These are phyloP conservation scores for Etheostoma perlongum DNA, from an alignment of 2,797 vertebrate species.

Conservation along the genomic window DNA sequence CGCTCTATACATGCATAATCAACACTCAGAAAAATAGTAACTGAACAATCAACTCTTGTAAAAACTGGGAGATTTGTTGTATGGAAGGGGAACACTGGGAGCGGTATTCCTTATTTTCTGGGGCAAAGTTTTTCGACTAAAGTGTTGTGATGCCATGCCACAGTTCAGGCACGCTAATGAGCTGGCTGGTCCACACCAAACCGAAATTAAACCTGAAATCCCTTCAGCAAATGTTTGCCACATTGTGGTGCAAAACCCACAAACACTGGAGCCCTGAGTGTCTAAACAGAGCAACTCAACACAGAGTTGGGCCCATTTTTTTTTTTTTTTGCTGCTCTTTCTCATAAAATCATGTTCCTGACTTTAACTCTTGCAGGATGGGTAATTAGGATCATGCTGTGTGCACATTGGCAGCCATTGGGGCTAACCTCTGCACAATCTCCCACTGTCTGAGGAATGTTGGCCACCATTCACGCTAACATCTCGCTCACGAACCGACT, in stretches of 20 bases:
- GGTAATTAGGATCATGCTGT: constrained; percentile 50
- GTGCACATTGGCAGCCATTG: constrained; percentile 48
- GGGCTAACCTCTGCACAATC: constrained; percentile 66
- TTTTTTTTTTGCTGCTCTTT: constrained; percentile 13
- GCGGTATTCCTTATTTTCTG: constrained; percentile 12
- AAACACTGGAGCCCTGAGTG: constrained; percentile 21
- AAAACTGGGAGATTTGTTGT: constrained; percentile 21
- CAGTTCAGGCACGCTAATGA: constrained; percentile 56
- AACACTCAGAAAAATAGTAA: constrained; percentile 48
- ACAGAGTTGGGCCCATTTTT: background rate
- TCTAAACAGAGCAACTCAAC: constrained; percentile 10
- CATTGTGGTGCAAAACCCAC: constrained; percentile 37
- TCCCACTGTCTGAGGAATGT: constrained; percentile 64
- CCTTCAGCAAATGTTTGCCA: constrained; percentile 64
- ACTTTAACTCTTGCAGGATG: constrained; percentile 34
- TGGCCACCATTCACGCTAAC: constrained; percentile 61
- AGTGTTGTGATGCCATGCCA: constrained; percentile 44
- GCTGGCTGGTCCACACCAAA: constrained; percentile 39
- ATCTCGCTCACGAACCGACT: constrained; percentile 42
- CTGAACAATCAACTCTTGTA: constrained; percentile 42
- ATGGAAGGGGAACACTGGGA: constrained; percentile 21
- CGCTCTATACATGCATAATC: constrained; percentile 34
- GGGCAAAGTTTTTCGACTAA: constrained; percentile 50
- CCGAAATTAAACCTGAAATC: constrained; percentile 54
- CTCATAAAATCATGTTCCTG: background rate